Evolutionary conservation across 2,113 vertebrate species (phyloP), one percentile per base, ranked within the genome.

Genomic region (Tychaedon coryphoeus): DNA sequence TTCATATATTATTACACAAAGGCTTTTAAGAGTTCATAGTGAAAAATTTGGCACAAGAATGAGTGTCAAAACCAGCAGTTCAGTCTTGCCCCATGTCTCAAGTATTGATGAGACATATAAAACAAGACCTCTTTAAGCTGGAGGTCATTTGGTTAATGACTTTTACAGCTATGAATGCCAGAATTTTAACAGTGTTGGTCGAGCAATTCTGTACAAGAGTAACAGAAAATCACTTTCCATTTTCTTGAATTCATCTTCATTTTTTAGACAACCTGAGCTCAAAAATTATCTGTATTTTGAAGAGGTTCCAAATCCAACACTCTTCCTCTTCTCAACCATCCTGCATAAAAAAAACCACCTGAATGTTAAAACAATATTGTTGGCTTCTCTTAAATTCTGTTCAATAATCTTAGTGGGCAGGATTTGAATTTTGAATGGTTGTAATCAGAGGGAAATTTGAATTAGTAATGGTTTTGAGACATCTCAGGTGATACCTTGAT

Each of bases 171-270:
- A 79, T 5, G 71, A 76, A 50, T 36, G 75, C 70, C 81, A 34
- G 23, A 53, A 45, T 94, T 73, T 90, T 88, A 73, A 82, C 50
- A 45, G 12, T 24, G 26, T 79, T 75, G 66, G 45, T 93, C 45
- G 57, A 90, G 38, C 28, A 86, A 73, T 82, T 76, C 45, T 65
- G 42, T 58, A 83, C 62, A 54, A 11, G 26, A 18, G 29, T 56
- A 94, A 82, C 78, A 80, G 75, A 82, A 96, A 95, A 95, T 92
- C 71, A 76, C 58, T 88, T 95, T 86, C 45, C 29, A 54, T 92
- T 92, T 94, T 92, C 74, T 88, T 93, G 61, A 85, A 92, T 94
- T 91, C 64, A 73, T 86, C 85, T 94, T 93, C 70, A 86, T 86
- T 86, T 96, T 90, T 86, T 4, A 70, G 94, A 88, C 92, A 96